A percentile compares a stretch with the other conserved stretches of the same genome.
These are phyloP conservation scores for Chaetogeoica ovagalla DNA, from an alignment of 2,888 invertebrate species.

Conservation along the genomic window DNA sequence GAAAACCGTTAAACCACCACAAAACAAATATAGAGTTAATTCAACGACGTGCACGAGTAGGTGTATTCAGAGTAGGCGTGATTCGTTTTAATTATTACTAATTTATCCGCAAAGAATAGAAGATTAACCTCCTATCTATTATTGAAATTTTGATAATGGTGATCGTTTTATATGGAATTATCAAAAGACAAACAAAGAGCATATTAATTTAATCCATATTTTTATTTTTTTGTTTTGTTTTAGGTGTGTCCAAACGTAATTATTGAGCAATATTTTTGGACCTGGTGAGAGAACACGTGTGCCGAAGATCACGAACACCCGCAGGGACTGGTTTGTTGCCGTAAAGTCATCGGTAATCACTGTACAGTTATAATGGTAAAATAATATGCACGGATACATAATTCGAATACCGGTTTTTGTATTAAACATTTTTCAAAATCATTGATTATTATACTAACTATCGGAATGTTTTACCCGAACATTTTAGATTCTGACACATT, in stretches of 20 bases:
- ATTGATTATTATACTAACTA: neutral
- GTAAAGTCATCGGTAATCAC: neutral
- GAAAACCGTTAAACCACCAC: no score
- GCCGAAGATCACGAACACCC: neutral
- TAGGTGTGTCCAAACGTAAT: slow-evolving; percentile 21
- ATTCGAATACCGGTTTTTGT: neutral
- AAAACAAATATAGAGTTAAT: no score
- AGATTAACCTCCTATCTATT: slow-evolving; percentile 1
- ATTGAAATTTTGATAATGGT: neutral
- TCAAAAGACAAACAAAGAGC: slow-evolving; percentile 13
- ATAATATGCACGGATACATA: no score
- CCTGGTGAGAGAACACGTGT: slow-evolving; percentile 24
- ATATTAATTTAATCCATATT: neutral
- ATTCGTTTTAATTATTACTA: neutral
- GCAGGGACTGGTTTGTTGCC: neutral
- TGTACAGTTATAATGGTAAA: no score
- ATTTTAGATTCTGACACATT: no score
- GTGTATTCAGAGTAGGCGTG: neutral
- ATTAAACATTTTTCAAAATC: neutral
- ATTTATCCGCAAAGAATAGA: neutral
- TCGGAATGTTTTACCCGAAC: neutral
- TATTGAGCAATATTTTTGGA: slow-evolving; percentile 19
- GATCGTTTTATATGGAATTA: slow-evolving; percentile 17
- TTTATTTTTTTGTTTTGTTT: neutral
- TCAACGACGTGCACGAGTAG: neutral